phyloP scores from a whole-genome alignment of 2,888 invertebrate genomes.

The Mayetiola destructor region DNA sequence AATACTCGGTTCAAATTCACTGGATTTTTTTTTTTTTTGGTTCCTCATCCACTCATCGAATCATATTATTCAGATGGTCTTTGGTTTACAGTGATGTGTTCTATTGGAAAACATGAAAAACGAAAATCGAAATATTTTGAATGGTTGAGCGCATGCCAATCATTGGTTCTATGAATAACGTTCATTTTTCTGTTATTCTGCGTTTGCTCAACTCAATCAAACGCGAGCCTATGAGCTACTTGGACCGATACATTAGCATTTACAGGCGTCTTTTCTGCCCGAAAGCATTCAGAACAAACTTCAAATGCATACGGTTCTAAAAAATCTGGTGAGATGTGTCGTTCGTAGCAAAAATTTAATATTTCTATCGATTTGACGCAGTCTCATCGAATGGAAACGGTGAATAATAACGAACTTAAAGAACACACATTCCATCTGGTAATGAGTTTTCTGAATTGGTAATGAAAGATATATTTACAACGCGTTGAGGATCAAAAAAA shows the following conservation, averaged over 20 bases:
- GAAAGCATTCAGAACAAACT: not conserved
- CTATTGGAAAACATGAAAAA: not conserved
- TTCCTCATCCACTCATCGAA: too few species aligned
- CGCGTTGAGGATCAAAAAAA: not conserved
- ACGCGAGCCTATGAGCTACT: too few species aligned
- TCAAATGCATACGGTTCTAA: not conserved
- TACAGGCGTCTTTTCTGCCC: too few species aligned
- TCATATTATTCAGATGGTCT: too few species aligned
- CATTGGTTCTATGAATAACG: not conserved
- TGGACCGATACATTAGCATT: too few species aligned
- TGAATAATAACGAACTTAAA: not conserved
- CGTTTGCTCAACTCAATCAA: too few species aligned
- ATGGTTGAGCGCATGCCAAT: conserved; percentile 2
- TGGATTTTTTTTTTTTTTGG: not conserved
- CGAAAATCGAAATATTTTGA: not conserved
- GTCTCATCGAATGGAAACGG: too few species aligned
- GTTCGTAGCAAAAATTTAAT: too few species aligned
- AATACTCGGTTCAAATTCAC: conserved; percentile 1
- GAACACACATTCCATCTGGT: conserved; percentile 5
- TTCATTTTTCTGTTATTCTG: too few species aligned
- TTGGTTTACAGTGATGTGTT: not conserved
- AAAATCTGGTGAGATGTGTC: too few species aligned
- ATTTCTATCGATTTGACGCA: too few species aligned
- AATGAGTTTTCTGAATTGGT: not conserved
- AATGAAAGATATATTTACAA: not conserved